phyloP scores from a whole-genome alignment of 2,797 vertebrate species.

The Pantherophis alleghaniensis region DNA sequence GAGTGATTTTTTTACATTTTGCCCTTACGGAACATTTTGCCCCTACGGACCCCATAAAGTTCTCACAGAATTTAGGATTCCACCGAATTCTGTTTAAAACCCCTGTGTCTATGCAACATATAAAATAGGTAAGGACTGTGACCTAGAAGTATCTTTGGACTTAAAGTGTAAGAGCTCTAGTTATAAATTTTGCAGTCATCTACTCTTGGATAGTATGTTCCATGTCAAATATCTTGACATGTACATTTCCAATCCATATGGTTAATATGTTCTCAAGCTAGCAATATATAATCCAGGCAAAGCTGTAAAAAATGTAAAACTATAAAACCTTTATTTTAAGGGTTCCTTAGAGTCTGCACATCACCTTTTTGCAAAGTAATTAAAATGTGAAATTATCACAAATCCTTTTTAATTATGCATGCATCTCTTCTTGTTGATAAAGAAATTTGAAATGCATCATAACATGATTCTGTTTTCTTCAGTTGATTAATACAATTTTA shows the following conservation, averaged over 20 bases:
- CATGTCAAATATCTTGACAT: background rate
- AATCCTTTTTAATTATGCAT: background rate
- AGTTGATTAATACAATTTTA: background rate
- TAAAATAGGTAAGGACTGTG: background rate
- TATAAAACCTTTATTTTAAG: background rate
- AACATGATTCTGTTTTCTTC: background rate
- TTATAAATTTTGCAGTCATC: background rate
- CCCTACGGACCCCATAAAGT: background rate
- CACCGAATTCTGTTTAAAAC: background rate
- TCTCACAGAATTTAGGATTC: background rate
- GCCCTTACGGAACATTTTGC: background rate
- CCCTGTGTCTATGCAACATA: background rate
- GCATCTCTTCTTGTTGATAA: background rate
- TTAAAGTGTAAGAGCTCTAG: background rate
- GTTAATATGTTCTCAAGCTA: background rate
- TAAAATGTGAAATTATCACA: background rate
- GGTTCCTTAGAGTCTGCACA: slow-evolving; percentile 13
- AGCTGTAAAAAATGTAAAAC: slow-evolving; percentile 3
- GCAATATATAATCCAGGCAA: background rate
- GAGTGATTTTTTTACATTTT: background rate
- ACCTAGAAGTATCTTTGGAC: background rate
- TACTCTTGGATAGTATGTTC: background rate
- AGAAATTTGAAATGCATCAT: background rate
- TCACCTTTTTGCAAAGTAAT: slow-evolving; percentile 20
- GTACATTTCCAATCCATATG: background rate